Evolutionary conservation across 2,888 invertebrate species (phyloP), one percentile per base, ranked within the genome.

Genomic region (Hirtodrosophila alboralis): DNA sequence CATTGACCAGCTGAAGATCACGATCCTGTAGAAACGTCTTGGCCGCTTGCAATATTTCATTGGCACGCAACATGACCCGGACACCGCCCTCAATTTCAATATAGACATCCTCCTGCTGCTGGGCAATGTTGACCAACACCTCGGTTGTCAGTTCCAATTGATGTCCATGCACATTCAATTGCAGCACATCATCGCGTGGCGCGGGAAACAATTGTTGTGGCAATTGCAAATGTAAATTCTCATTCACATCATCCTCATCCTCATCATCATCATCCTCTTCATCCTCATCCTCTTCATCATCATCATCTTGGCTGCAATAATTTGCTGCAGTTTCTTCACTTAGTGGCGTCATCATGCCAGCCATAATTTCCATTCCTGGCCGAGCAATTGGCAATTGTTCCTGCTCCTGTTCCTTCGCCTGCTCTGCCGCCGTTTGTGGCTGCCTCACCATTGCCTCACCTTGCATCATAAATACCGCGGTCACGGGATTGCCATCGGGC

Each of bases 1-100:
- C 53, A 7, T 89, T 75, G 14, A 92, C 91, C 71, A 92, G 91
- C 69, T 92, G 86, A 4, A 76, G 27, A 4, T 84, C 77, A 0
- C 77, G 80, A 8, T 84, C 77, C 23, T 70, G 81, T 26, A 80
- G 23, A 36, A 63, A 77, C 0, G 38, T 52, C 45, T 67, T 70
- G 90, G 44, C 91, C 89, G 62, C 91, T 90, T 61, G 57, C 9
- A 79, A n/a, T 1, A 79, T 70, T 5, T 79, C 84, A 18, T 60
- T 48, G 1, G 70, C 74, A 6, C 43, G 70, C 1, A 79, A 30
- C 13, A 65, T 48, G 0, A 68, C 65, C 0, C 41, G 60, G 0
- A 45, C 41, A 4, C 59, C 57, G 28, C 62, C 58, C 2, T 43
- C 59, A 13, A 51, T 28, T 21, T 77, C 70, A 8, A 73, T 63